A percentile compares a stretch with the other conserved stretches of the same genome.
Conservation (phyloP, 2,797 vertebrate genomes). For the Pelodytes ibericus region DNA sequence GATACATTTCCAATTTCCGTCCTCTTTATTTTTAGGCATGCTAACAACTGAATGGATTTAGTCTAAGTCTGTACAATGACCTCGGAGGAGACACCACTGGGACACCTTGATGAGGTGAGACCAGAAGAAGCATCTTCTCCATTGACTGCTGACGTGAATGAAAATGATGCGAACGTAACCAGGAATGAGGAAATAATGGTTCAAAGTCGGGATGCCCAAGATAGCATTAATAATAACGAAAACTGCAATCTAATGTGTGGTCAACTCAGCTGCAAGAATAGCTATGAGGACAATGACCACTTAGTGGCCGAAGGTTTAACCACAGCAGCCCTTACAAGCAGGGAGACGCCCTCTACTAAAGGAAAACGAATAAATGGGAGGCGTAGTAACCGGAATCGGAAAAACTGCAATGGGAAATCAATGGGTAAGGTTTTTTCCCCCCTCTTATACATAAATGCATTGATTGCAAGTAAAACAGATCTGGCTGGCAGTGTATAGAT, state of each 20-base stretch:
- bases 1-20: neutral
- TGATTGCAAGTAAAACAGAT: too few relatives aligned
- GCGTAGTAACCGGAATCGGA: constrained; percentile 65
- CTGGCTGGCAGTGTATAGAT: too few relatives aligned
- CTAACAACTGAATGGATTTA: constrained; percentile 11
- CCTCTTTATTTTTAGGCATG: constrained; percentile 66
- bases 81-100: constrained; percentile 67
- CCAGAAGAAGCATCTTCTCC: constrained; percentile 56
- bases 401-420: constrained; percentile 59
- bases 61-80: constrained; percentile 66
- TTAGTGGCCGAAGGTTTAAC: constrained; percentile 18
- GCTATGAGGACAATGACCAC: constrained; percentile 56
- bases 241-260: constrained; percentile 58
- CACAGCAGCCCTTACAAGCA: constrained; percentile 59
- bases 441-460: too few relatives aligned
- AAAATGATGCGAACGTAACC: constrained; percentile 72
- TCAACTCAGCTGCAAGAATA: constrained; percentile 43
- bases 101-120: constrained; percentile 58
- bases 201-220: constrained; percentile 67
- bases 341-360: constrained; percentile 55
- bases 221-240: constrained; percentile 79
- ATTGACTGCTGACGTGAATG: constrained; percentile 74
- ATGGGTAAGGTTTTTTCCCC: constrained; percentile 63
- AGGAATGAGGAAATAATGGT: constrained; percentile 61
- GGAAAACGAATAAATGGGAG: constrained; percentile 61